phyloP scores from a whole-genome alignment of 2,797 vertebrate genomes.

The Clarias platycephalus region DNA sequence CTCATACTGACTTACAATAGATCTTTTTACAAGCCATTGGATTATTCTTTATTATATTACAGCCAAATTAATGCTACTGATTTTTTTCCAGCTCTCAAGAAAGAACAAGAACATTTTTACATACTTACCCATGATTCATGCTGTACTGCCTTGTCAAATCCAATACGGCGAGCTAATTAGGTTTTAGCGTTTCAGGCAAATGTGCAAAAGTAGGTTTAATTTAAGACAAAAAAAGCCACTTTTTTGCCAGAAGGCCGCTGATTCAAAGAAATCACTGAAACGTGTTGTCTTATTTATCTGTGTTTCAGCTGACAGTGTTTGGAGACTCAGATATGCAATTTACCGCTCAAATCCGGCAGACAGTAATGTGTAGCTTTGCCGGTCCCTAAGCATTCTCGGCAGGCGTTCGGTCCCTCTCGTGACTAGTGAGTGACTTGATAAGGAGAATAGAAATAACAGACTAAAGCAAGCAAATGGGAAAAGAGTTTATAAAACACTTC shows the following conservation, averaged over 20 bases:
- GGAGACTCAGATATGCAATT: conserved; percentile 72
- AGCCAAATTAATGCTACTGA: conserved; percentile 22
- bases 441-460: conserved; percentile 26
- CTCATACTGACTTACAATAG: not conserved
- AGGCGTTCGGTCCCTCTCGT: not conserved
- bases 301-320: conserved; percentile 38
- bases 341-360: conserved; percentile 71
- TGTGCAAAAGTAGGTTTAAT: conserved; percentile 23
- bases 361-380: conserved; percentile 64
- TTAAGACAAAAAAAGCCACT: not conserved
- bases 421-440: not conserved
- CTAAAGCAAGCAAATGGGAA: conserved; percentile 13
- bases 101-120: conserved; percentile 19
- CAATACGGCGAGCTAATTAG: conserved; percentile 28
- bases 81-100: not conserved
- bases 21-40: not conserved
- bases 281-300: conserved; percentile 33
- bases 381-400: not conserved
- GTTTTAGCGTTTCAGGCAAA: conserved; percentile 20
- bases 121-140: not conserved
- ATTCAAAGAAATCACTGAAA: conserved; percentile 20
- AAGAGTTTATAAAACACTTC: not conserved
- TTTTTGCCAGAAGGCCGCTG: conserved; percentile 25
- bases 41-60: conserved; percentile 33
- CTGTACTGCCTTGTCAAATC: not conserved